A percentile compares a stretch with the other conserved stretches of the same genome.
phyloP scores from a whole-genome alignment of 2,113 vertebrate species.

The Dolichotis patagonum region DNA sequence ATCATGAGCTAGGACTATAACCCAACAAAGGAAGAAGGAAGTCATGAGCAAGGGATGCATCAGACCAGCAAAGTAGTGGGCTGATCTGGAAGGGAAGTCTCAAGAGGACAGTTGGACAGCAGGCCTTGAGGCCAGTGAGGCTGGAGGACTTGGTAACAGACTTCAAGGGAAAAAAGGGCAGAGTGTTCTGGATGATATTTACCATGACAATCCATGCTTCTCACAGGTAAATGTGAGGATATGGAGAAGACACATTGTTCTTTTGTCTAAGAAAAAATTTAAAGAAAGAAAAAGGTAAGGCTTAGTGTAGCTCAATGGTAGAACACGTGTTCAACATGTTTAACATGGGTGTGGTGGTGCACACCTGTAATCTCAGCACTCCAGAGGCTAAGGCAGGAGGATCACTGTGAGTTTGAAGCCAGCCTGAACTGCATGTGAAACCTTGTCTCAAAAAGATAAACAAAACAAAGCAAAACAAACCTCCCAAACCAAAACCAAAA shows the following conservation, averaged over 20 bases:
- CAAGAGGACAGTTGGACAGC: accelerated
- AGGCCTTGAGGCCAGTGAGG: background rate
- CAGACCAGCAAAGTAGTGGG: too few species aligned
- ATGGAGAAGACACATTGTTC: background rate
- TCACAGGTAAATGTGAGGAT: background rate
- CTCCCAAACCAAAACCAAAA: too few species aligned
- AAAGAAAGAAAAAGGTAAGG: background rate
- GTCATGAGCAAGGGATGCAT: accelerated
- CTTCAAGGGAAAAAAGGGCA: background rate
- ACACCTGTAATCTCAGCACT: too few species aligned
- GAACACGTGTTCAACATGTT: background rate
- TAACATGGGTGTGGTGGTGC: background rate
- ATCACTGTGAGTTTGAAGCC: too few species aligned
- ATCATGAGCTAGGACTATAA: background rate
- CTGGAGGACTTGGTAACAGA: background rate
- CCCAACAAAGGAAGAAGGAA: background rate
- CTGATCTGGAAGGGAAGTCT: too few species aligned
- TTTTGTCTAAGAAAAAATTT: background rate
- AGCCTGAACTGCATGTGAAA: too few species aligned
- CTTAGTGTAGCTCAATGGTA: background rate
- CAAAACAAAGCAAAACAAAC: too few species aligned
- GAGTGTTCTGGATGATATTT: background rate
- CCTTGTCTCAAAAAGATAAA: too few species aligned
- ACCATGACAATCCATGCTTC: background rate
- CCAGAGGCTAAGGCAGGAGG: too few species aligned